A percentile compares a stretch with the other conserved stretches of the same genome.
Evolutionary conservation across 2,113 vertebrate species (phyloP).

Genomic region (Cochlearius cochlearius): DNA sequence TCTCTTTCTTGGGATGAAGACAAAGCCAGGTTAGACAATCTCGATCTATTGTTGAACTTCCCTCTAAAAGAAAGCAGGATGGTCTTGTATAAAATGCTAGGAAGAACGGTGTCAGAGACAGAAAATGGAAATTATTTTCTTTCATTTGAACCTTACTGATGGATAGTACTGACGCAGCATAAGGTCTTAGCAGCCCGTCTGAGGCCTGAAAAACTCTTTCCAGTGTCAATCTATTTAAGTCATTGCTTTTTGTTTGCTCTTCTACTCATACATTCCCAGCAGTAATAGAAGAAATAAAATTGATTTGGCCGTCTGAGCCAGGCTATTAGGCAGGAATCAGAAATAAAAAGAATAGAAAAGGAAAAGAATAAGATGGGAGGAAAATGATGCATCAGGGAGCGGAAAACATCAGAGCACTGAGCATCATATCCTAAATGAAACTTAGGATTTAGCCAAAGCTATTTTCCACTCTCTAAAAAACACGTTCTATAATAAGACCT

Average conservation of each 20-base stretch:
- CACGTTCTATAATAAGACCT: neutral
- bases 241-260: neutral
- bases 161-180: neutral
- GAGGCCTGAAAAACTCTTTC: neutral
- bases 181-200: neutral
- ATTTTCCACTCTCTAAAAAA: neutral
- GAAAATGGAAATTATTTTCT: neutral
- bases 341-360: neutral
- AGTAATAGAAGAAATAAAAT: slow-evolving; percentile 22
- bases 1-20: neutral
- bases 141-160: neutral
- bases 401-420: neutral
- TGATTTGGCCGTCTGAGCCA: neutral
- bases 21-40: neutral
- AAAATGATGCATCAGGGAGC: neutral
- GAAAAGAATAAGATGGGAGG: neutral
- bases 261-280: neutral
- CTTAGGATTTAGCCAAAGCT: neutral
- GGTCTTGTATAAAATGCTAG: neutral
- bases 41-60: neutral
- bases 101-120: neutral
- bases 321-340: neutral
- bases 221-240: slow-evolving; percentile 1
- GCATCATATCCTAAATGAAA: neutral
- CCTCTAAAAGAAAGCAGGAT: neutral